Percentiles rank a stretch among this genome's conserved stretches.
phyloP scores from a whole-genome alignment of 2,888 invertebrate species.

The Sinohyriopsis cumingii region DNA sequence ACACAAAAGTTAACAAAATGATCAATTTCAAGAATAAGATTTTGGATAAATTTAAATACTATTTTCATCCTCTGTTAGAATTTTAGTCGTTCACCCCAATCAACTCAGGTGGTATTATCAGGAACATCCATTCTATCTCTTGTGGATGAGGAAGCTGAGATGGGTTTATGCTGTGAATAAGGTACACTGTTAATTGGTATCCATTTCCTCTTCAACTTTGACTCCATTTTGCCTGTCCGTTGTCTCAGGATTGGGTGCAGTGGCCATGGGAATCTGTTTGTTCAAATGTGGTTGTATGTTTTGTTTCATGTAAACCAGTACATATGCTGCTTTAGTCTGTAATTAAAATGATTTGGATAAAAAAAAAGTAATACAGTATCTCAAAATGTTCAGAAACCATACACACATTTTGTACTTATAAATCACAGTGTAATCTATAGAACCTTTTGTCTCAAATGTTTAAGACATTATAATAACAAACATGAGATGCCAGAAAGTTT shows the following conservation, averaged over 20 bases:
- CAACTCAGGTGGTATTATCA: too few relatives aligned
- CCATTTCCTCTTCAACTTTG: slow-evolving; percentile 27
- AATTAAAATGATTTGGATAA: slow-evolving; percentile 12
- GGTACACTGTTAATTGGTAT: slow-evolving; percentile 16
- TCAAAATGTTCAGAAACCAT: not conserved
- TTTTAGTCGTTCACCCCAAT: too few relatives aligned
- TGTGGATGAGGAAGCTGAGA: not conserved
- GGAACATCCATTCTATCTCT: too few relatives aligned
- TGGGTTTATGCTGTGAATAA: not conserved
- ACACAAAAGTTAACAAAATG: too few relatives aligned
- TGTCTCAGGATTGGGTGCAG: slow-evolving; percentile 22
- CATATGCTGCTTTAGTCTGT: slow-evolving; percentile 74
- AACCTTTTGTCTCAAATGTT: too few relatives aligned
- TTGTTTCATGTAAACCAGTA: slow-evolving; percentile 73
- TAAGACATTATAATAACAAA: too few relatives aligned
- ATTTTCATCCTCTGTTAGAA: too few relatives aligned
- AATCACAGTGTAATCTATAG: too few relatives aligned
- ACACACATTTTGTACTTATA: too few relatives aligned
- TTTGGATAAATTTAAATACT: too few relatives aligned
- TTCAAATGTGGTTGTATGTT: slow-evolving; percentile 21
- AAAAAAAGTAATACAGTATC: not conserved
- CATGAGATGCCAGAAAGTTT: too few relatives aligned
- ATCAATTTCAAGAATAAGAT: too few relatives aligned
- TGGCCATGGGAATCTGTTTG: slow-evolving; percentile 8
- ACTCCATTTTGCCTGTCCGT: slow-evolving; percentile 8